A percentile compares a stretch with the other conserved stretches of the same genome.
phyloP scores from a whole-genome alignment of 2,797 vertebrate species.

The Myotis daubentonii region DNA sequence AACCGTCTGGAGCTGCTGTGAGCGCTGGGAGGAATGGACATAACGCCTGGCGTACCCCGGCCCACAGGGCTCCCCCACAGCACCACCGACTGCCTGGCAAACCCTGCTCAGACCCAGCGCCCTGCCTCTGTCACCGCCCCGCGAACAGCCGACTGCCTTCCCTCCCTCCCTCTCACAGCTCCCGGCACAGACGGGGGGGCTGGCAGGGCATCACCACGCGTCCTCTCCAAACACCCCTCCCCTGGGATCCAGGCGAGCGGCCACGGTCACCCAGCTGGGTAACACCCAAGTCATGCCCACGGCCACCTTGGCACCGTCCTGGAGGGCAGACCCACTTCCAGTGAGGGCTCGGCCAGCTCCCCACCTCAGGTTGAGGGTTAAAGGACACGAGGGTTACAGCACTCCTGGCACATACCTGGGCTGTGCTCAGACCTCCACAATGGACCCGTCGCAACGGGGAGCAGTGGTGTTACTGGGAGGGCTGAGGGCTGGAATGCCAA shows the following conservation, averaged over 20 bases:
- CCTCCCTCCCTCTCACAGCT: background rate
- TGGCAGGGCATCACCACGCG: accelerated
- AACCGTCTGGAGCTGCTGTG: accelerated
- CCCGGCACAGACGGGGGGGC: accelerated
- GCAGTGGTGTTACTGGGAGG: accelerated
- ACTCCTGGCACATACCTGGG: accelerated
- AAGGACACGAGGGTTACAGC: background rate
- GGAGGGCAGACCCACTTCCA: background rate
- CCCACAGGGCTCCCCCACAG: background rate
- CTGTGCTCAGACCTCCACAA: background rate
- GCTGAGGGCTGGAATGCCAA: background rate
- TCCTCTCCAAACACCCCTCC: background rate
- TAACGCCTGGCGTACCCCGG: accelerated
- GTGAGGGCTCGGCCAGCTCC: background rate
- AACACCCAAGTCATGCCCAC: background rate
- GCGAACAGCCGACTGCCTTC: accelerated
- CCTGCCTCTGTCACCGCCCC: accelerated
- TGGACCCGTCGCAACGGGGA: accelerated
- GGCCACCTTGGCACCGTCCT: background rate
- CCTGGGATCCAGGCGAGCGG: background rate
- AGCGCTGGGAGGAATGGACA: accelerated
- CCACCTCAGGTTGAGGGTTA: background rate
- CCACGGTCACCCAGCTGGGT: background rate
- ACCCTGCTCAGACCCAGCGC: accelerated
- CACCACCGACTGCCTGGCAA: accelerated